Percentiles rank a stretch among this genome's conserved stretches.
phyloP scores from a whole-genome alignment of 2,797 vertebrate species.

The Pseudotriccus pelzelni region DNA sequence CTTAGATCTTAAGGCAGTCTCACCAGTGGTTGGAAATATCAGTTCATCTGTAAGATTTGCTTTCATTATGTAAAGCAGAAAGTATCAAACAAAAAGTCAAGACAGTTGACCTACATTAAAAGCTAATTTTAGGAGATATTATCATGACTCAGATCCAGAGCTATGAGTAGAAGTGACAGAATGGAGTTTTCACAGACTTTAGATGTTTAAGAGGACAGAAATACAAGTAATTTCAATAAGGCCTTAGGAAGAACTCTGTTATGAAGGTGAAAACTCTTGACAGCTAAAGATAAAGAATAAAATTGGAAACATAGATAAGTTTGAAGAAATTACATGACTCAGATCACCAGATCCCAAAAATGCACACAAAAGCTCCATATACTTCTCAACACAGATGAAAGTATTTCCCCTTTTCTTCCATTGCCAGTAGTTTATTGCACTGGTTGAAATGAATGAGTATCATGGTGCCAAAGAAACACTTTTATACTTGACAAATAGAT shows the following conservation, averaged over 20 bases:
- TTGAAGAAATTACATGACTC: background rate
- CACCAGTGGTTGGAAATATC: background rate
- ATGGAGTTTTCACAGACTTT: background rate
- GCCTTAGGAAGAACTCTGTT: background rate
- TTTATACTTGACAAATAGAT: background rate
- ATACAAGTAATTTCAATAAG: background rate
- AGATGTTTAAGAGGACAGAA: background rate
- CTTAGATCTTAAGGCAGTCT: conserved; percentile 10
- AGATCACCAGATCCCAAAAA: background rate
- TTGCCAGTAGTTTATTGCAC: background rate
- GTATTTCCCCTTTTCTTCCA: background rate
- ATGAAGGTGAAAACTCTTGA: background rate
- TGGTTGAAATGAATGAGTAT: background rate
- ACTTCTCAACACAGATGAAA: background rate
- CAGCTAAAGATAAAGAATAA: background rate
- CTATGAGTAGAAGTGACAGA: background rate
- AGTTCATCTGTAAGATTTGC: background rate
- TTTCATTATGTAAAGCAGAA: background rate
- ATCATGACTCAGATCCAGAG: background rate
- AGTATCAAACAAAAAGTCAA: background rate
- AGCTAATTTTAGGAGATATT: background rate
- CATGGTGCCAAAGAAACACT: background rate
- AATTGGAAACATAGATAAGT: background rate
- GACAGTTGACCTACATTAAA: background rate
- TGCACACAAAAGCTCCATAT: background rate